A percentile compares a stretch with the other conserved stretches of the same genome.
phyloP scores from a whole-genome alignment of 92 coral and sea anemone species.

The Palythoa caribaeorum region DNA sequence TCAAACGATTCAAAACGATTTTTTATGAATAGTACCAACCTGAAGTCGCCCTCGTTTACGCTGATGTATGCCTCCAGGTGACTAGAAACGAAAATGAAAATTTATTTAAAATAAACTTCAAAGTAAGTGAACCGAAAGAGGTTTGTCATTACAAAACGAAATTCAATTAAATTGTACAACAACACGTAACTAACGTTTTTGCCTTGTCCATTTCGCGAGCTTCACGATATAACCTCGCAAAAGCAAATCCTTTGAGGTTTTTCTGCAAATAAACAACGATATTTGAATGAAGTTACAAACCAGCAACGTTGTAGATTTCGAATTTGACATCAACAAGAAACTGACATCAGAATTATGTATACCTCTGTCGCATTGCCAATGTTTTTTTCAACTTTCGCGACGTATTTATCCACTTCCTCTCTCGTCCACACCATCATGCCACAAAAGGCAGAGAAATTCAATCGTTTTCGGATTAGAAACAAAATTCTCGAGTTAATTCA shows the following conservation, averaged over 20 bases:
- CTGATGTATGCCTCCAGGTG: conserved; percentile 87
- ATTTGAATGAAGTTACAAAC: background rate
- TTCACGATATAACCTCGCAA: conserved; percentile 91
- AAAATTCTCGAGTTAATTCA: background rate
- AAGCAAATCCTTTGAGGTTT: conserved; percentile 89
- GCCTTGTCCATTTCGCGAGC: conserved; percentile 86
- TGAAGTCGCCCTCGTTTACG: conserved; percentile 88
- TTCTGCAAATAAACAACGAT: conserved; percentile 65
- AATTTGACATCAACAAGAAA: background rate
- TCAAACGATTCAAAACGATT: background rate
- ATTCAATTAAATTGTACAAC: background rate
- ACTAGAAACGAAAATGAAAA: conserved; percentile 51
- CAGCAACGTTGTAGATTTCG: background rate
- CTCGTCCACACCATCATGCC: conserved; percentile 82
- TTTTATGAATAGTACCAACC: conserved; percentile 53
- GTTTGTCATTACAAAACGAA: too few species aligned
- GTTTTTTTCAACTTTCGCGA: conserved; percentile 75
- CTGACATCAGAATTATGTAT: background rate
- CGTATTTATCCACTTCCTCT: conserved; percentile 92
- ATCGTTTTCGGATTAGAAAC: background rate
- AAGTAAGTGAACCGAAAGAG: background rate
- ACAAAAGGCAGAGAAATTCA: background rate
- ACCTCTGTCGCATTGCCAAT: conserved; percentile 82
- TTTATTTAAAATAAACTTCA: background rate
- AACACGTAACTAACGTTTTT: conserved; percentile 68